phyloP scores from a whole-genome alignment of 2,888 invertebrate species.

The Thereva unica region DNA sequence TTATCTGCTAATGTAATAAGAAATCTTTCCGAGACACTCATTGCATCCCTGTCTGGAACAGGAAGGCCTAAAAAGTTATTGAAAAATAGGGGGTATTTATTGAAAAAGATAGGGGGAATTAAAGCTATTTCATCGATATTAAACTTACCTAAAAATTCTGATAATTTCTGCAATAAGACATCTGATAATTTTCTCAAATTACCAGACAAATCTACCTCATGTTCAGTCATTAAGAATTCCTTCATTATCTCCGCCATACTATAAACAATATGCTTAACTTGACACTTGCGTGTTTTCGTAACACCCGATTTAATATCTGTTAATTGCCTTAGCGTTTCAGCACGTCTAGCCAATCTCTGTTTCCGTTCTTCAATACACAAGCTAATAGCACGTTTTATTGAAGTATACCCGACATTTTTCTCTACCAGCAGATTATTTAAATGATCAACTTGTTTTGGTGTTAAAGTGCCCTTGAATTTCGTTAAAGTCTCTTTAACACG shows the following conservation, averaged over 20 bases:
- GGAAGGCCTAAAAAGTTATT: background rate
- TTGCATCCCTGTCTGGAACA: slow-evolving; percentile 46
- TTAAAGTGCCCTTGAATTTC: slow-evolving; percentile 45
- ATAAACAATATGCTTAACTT: slow-evolving; percentile 51
- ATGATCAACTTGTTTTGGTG: slow-evolving; percentile 46
- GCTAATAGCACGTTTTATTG: slow-evolving; percentile 50
- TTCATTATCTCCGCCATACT: slow-evolving; percentile 54
- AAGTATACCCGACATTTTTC: slow-evolving; percentile 46
- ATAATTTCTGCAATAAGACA: slow-evolving; percentile 50
- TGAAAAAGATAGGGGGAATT: too few relatives aligned
- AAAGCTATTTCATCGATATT: background rate
- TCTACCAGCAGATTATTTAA: slow-evolving; percentile 47
- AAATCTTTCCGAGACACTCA: slow-evolving; percentile 45
- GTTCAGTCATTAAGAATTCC: slow-evolving; percentile 52
- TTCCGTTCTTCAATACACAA: slow-evolving; percentile 53
- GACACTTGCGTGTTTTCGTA: slow-evolving; percentile 46
- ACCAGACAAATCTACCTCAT: slow-evolving; percentile 45
- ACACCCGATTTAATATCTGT: slow-evolving; percentile 42
- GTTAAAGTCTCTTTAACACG: slow-evolving; percentile 48
- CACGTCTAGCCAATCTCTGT: slow-evolving; percentile 46
- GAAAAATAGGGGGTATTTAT: background rate
- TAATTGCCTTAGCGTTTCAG: slow-evolving; percentile 14
- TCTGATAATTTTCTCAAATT: slow-evolving; percentile 46
- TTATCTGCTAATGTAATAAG: slow-evolving; percentile 52
- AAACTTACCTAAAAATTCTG: slow-evolving; percentile 50